These are phyloP conservation scores for Peromyscus nudipes DNA, from an alignment of 2,797 vertebrate genomes.

Conservation along the genomic window DNA sequence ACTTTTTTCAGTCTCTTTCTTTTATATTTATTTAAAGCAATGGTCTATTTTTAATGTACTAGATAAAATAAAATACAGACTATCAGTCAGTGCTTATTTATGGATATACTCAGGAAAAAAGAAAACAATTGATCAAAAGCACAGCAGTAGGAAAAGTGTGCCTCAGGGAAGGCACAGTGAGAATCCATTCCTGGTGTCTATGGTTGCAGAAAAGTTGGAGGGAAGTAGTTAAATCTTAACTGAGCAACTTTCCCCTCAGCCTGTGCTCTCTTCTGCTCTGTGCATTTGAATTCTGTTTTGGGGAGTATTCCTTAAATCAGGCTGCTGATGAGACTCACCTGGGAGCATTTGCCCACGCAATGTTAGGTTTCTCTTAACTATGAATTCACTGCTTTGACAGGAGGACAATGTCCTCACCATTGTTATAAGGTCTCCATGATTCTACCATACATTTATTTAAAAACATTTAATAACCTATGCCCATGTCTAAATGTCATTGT, in stretches of 20 bases:
- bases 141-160: background rate
- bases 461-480: background rate
- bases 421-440: background rate
- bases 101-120: background rate
- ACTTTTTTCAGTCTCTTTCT: slow-evolving; percentile 38
- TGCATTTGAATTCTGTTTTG: background rate
- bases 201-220: too few species aligned
- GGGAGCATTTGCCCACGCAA: background rate
- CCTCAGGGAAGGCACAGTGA: background rate
- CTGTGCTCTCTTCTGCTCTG: background rate
- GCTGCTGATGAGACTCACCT: background rate
- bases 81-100: background rate
- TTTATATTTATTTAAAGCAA: slow-evolving; percentile 52
- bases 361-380: background rate
- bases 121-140: too few species aligned
- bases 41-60: background rate
- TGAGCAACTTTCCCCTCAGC: too few species aligned
- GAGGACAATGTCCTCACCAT: background rate
- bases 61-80: background rate
- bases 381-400: background rate
- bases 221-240: too few species aligned
- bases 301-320: background rate
- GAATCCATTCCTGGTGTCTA: too few species aligned
- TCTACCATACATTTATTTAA: background rate
- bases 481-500: background rate